Base-by-base conservation (phyloP, 2,888 invertebrate species). In the Rotaria socialis region DNA sequence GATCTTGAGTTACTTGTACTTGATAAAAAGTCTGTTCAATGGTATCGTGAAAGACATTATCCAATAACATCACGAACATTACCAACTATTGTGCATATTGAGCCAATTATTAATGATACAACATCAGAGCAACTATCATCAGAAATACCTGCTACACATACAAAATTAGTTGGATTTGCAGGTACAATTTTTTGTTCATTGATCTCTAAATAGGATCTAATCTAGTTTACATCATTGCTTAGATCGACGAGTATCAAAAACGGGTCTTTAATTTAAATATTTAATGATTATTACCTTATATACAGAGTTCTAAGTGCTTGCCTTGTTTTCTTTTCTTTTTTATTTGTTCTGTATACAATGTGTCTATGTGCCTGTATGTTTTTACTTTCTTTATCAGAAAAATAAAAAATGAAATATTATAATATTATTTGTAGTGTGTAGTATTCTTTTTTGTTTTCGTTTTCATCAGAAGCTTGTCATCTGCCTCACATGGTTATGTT, bases 61-160 rank as follows among this genome's bases (percentile, higher is more conserved):
- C 86, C 86, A 56, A 85, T 86, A 19, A 85, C 85, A n/a, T 85
- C 85, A 85, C 58, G 75, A 60, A 52, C 85, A 35, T 85, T 86
- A 35, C 86, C 86, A 35, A 86, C 85, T 35, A 86, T 86, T 75
- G 75, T 85, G n/a, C 85, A 86, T 74, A 86, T 86, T 56, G 86
- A 86, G 80, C 85, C 86, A 19, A 47, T 86, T 35, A 24, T 86
- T 35, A 85, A 86, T 80, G 86, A 86, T 47, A 75, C 85, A 50
- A 50, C 74, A 16, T 58, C 47, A 85, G 85, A 85, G 16, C 35
- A 56, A 52, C 41, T 55, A 58, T 24, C 56, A 4, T 41, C n/a
- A 24, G 41, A 50, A 41, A 1, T 85, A 47, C 58, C 85, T 3
- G 3, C 85, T 24, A 60, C 56, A 43, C 41, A 43, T 43, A 85